Percentiles rank a stretch among this genome's conserved stretches.
These are phyloP conservation scores for Cotesia typhae DNA, from an alignment of 1,140 invertebrate species.

Conservation along the genomic window DNA sequence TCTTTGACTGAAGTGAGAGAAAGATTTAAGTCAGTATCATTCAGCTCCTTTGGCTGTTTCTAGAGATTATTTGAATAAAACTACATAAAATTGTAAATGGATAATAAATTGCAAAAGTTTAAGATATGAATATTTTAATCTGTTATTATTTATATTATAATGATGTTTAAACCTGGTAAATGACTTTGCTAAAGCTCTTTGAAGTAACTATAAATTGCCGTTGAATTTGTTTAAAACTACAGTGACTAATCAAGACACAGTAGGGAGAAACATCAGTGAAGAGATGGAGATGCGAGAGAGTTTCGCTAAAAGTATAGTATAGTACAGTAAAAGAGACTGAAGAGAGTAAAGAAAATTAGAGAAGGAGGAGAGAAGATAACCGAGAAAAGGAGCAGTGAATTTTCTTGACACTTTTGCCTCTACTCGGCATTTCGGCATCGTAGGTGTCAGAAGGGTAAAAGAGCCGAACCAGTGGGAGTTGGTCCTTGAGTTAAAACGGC, in stretches of 20 bases:
- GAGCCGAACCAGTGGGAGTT: slow-evolving; percentile 32
- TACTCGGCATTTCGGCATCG: slow-evolving; percentile 7
- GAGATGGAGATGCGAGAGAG: background rate
- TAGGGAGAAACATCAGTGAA: background rate
- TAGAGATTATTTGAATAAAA: too few relatives aligned
- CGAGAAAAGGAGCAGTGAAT: slow-evolving; percentile 19
- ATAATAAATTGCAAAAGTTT: too few relatives aligned
- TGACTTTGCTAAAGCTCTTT: too few relatives aligned
- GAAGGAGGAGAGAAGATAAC: background rate
- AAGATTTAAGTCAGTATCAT: too few relatives aligned
- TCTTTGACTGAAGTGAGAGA: too few relatives aligned
- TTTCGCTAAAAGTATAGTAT: background rate
- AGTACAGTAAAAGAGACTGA: slow-evolving; percentile 12
- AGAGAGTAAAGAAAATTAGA: background rate
- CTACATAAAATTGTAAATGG: too few relatives aligned
- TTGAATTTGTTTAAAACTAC: background rate
- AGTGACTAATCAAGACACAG: slow-evolving; percentile 11
- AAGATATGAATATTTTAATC: too few relatives aligned
- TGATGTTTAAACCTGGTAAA: too few relatives aligned
- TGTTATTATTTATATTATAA: too few relatives aligned
- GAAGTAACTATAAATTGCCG: background rate
- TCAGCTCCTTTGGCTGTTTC: too few relatives aligned
- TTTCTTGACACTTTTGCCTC: slow-evolving; percentile 17
- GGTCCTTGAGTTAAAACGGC: slow-evolving; percentile 53
- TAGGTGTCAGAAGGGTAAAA: slow-evolving; percentile 16